Conservation (phyloP, 2,113 vertebrate species). For the Percopsis transmontana region DNA sequence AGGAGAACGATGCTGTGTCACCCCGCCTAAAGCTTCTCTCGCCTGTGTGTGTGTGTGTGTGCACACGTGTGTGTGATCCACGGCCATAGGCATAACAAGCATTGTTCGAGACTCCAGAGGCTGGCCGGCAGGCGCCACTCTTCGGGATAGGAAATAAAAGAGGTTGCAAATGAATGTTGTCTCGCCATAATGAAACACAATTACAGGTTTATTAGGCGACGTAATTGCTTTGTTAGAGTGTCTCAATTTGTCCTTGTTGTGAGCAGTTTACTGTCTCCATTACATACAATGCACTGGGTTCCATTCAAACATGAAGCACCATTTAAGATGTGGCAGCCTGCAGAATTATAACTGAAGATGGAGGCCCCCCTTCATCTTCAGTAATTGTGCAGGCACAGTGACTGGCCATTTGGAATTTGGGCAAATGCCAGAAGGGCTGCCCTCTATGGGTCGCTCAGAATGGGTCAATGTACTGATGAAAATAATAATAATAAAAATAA, state of each 20-base stretch:
- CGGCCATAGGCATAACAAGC: constrained; percentile 59
- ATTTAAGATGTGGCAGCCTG: constrained; percentile 59
- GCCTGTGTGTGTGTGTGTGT: constrained; percentile 24
- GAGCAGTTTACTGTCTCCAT: constrained; percentile 59
- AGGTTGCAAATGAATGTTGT: constrained; percentile 69
- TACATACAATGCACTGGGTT: constrained; percentile 54
- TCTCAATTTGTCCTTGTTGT: constrained; percentile 75
- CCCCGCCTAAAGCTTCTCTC: constrained; percentile 54
- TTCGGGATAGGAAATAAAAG: constrained; percentile 65
- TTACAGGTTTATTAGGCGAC: constrained; percentile 76
- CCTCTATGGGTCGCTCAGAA: no score
- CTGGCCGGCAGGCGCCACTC: constrained; percentile 57
- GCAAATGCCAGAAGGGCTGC: no score
- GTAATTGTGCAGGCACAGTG: no score
- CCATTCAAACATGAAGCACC: constrained; percentile 68
- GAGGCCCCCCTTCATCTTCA: constrained; percentile 29
- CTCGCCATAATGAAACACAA: constrained; percentile 74
- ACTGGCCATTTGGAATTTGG: no score
- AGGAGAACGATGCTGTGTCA: constrained; percentile 53
- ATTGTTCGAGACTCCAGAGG: constrained; percentile 70
- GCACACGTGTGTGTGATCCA: constrained; percentile 40
- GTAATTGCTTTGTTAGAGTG: constrained; percentile 75
- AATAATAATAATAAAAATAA: no score
- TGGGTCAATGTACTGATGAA: no score
- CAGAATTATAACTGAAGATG: no score